A percentile compares a stretch with the other conserved stretches of the same genome.
These are phyloP conservation scores for Muscicapa adusta DNA, from an alignment of 2,113 vertebrate species.

Conservation along the genomic window DNA sequence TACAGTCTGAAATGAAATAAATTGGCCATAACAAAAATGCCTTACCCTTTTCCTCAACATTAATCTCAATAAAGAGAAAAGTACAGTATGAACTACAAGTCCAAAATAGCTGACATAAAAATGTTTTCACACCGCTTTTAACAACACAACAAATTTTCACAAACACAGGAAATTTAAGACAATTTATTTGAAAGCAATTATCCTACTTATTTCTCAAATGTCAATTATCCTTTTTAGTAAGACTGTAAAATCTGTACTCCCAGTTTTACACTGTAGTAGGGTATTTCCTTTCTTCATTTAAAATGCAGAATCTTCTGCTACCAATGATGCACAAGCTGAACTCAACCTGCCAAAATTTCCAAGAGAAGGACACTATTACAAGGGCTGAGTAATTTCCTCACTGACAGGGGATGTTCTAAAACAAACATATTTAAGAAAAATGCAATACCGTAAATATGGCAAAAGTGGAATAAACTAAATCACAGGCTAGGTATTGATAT, in stretches of 20 bases:
- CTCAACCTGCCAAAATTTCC: neutral
- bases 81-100: neutral
- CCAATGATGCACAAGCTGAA: neutral
- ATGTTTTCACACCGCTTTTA: neutral
- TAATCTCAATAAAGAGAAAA: constrained; percentile 44
- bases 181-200: neutral
- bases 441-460: neutral
- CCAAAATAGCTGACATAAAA: neutral
- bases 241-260: neutral
- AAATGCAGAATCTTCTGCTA: neutral
- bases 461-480: neutral
- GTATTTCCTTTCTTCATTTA: neutral
- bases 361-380: neutral
- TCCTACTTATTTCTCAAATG: neutral
- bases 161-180: neutral
- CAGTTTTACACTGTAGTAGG: neutral
- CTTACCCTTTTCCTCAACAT: constrained; percentile 26
- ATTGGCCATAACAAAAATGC: constrained; percentile 55
- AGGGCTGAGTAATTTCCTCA: neutral
- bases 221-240: neutral
- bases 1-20: constrained; percentile 63
- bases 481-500: neutral
- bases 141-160: neutral
- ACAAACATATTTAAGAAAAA: neutral
- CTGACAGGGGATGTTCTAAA: neutral